Evolutionary conservation across 2,888 invertebrate species (phyloP).

Genomic region (Xylota segnis): DNA sequence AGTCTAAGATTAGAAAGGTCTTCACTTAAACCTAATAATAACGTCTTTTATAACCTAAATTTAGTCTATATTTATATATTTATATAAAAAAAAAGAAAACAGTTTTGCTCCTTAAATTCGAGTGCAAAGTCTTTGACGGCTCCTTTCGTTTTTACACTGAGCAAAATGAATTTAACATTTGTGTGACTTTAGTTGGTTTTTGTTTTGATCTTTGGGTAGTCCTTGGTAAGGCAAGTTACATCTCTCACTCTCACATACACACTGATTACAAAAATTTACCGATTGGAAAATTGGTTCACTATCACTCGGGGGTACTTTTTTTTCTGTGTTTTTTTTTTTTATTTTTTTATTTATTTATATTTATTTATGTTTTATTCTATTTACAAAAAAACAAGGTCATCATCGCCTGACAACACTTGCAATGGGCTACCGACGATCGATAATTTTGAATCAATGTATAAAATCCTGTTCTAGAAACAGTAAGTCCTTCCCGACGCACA

Average conservation of each 20-base stretch:
- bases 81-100: slow-evolving; percentile 18
- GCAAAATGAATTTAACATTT: slow-evolving; percentile 34
- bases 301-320: slow-evolving; percentile 69
- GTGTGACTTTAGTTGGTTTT: slow-evolving; percentile 32
- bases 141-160: slow-evolving; percentile 30
- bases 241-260: slow-evolving; percentile 72
- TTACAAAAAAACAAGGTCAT: slow-evolving; percentile 82
- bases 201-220: slow-evolving; percentile 37
- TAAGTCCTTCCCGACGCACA: slow-evolving; percentile 81
- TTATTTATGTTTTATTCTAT: slow-evolving; percentile 71
- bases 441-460: slow-evolving; percentile 77
- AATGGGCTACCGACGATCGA: slow-evolving; percentile 67
- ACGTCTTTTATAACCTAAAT: slow-evolving; percentile 53
- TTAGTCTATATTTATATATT: slow-evolving; percentile 61
- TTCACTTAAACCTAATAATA: slow-evolving; percentile 63
- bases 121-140: slow-evolving; percentile 53
- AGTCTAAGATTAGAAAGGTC: slow-evolving; percentile 64
- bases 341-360: background rate
- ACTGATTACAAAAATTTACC: slow-evolving; percentile 74
- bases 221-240: slow-evolving; percentile 69
- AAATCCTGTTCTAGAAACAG: slow-evolving; percentile 83
- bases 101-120: slow-evolving; percentile 66
- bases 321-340: slow-evolving; percentile 19
- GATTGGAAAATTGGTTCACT: slow-evolving; percentile 73
- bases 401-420: slow-evolving; percentile 68